Evolutionary conservation across 2,888 invertebrate genomes (phyloP).

Genomic region (Drosophila rubida): DNA sequence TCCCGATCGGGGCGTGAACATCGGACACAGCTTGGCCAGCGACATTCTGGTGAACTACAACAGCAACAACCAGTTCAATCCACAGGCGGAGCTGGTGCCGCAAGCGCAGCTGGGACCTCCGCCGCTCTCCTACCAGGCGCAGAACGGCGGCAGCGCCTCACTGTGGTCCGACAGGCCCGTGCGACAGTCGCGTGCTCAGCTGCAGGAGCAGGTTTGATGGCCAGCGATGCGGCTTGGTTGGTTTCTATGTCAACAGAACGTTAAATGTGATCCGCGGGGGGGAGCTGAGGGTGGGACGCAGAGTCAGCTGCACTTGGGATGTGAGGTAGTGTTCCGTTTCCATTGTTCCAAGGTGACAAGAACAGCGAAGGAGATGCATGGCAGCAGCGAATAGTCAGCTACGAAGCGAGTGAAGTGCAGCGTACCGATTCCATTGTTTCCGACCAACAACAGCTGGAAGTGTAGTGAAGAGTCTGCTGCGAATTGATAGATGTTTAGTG

Average conservation of each 20-base stretch:
- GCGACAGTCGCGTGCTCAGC: slow-evolving; percentile 65
- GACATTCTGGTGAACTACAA: slow-evolving; percentile 86
- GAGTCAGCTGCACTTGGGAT: neutral
- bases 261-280: slow-evolving; percentile 87
- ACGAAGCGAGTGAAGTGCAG: no score
- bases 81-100: slow-evolving; percentile 79
- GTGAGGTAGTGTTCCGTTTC: neutral
- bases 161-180: slow-evolving; percentile 68
- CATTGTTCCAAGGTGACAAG: no score
- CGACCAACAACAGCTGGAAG: no score
- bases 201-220: slow-evolving; percentile 85
- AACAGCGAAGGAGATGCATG: no score
- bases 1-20: slow-evolving; percentile 87
- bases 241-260: slow-evolving; percentile 73
- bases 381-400: no score
- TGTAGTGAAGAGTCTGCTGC: no score
- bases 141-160: slow-evolving; percentile 50
- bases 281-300: neutral
- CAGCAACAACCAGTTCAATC: slow-evolving; percentile 88
- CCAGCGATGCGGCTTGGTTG: neutral
- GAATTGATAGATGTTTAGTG: no score
- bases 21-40: slow-evolving; percentile 67
- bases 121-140: slow-evolving; percentile 70
- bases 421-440: no score
- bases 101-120: slow-evolving; percentile 70